A percentile compares a stretch with the other conserved stretches of the same genome.
Evolutionary conservation across 2,113 vertebrate species (phyloP).

Genomic region (Megaleporinus macrocephalus): DNA sequence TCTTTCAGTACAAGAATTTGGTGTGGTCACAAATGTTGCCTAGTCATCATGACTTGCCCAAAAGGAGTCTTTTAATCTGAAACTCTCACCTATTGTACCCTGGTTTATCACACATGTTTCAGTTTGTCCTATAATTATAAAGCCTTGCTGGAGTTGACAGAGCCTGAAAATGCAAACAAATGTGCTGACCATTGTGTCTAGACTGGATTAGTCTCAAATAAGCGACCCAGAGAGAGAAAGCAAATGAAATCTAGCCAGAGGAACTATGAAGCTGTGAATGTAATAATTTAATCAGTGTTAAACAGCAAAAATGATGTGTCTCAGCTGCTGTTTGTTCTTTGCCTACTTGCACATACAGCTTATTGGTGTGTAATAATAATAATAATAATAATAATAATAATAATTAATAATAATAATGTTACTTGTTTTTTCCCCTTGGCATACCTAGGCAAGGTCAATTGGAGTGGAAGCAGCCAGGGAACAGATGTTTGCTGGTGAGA

Average conservation of each 20-base stretch:
- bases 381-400: too few relatives aligned
- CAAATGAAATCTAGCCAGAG: background rate
- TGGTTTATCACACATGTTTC: background rate
- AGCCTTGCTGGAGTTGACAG: background rate
- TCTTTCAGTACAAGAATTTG: background rate
- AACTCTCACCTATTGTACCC: background rate
- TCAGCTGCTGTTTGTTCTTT: too few relatives aligned
- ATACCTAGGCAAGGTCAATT: conserved; percentile 86
- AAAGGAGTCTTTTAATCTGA: background rate
- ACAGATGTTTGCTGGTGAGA: conserved; percentile 90
- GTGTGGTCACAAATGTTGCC: background rate
- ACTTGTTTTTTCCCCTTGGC: conserved; percentile 39
- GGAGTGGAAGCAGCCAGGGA: conserved; percentile 89
- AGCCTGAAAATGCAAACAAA: background rate
- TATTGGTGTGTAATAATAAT: too few relatives aligned
- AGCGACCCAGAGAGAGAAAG: background rate
- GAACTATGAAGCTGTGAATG: too few relatives aligned
- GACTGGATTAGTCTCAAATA: background rate
- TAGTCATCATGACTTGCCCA: background rate
- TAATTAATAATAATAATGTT: background rate
- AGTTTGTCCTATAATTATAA: background rate
- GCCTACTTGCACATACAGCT: too few relatives aligned
- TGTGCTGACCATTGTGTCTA: too few relatives aligned
- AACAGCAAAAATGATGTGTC: too few relatives aligned
- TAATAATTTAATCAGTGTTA: too few relatives aligned